Base-by-base conservation (phyloP, 1,140 invertebrate genomes). In the Micrasema minimum region DNA sequence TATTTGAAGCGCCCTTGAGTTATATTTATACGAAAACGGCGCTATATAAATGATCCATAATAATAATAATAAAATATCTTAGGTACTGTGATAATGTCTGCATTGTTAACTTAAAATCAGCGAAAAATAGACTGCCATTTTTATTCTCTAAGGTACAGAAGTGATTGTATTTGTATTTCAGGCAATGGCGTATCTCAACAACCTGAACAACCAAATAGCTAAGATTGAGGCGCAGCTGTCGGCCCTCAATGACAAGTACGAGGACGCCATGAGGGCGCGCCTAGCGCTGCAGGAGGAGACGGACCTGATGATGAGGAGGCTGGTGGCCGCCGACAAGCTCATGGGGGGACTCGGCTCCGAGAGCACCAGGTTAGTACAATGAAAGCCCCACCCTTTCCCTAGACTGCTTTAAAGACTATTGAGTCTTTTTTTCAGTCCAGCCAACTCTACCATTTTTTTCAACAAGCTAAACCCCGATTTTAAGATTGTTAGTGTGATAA, bases 241-340 rank as follows among this genome's bases (percentile, higher is more conserved):
- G 5, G 85, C 88, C 0, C 82, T 96, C 0, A 93, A 93, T 72
- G 79, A 84, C 14, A 91, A 91, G 78, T 96, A 95, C 77, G 89
- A 93, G 1, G 85, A 83, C 0, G 93, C 93, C 0, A 91, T 93
- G 86, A 77, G 84, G 43, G 88, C 93, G 75, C 88, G 90, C 68
- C 87, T 91, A 68, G 86, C 88, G n/a, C 78, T 96, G 22, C 90
- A 95, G 79, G 91, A 93, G 70, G 93, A 96, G 82, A 93, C 92
- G 0, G 90, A 94, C 76, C 84, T 95, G 23, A 91, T 96, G 83
- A 90, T 93, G 85, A 83, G 91, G 48, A 85, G 93, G 66, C 82
- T 96, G 9, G 84, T 89, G 1, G 92, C 94, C 5, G 93, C 95
- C 0, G 92, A 95, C 76, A 94, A 94, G 80, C 83, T 97, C 2